Evolutionary conservation across 2,888 invertebrate genomes (phyloP).

Genomic region (Drosophila meridiana): DNA sequence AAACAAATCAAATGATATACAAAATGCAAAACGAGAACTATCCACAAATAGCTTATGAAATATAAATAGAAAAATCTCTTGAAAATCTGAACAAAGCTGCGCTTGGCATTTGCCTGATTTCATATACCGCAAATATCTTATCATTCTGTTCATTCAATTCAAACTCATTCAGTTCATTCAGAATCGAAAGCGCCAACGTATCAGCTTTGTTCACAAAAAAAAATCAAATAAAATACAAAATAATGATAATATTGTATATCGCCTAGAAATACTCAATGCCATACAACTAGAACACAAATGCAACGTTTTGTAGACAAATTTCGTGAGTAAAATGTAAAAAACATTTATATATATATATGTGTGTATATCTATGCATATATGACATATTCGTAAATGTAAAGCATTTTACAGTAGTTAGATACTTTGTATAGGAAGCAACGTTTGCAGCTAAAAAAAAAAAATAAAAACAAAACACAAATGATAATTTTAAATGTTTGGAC

Average conservation of each 20-base stretch:
- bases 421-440: constrained; percentile 79
- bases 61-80: constrained; percentile 27
- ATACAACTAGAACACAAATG: constrained; percentile 60
- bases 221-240: constrained; percentile 16
- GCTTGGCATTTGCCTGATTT: constrained; percentile 20
- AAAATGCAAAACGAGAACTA: constrained; percentile 47
- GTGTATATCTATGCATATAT: not conserved
- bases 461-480: constrained; percentile 34
- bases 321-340: constrained; percentile 51
- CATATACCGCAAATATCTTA: not conserved
- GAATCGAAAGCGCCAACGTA: constrained; percentile 28
- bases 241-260: constrained; percentile 34
- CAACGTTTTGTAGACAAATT: constrained; percentile 74
- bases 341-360: not conserved
- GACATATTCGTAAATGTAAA: constrained; percentile 68
- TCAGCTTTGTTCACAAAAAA: constrained; percentile 54
- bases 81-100: constrained; percentile 41
- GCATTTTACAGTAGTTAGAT: constrained; percentile 80
- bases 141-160: not conserved
- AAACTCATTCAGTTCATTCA: not conserved
- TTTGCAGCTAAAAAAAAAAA: constrained; percentile 65
- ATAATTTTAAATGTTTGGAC: constrained; percentile 62
- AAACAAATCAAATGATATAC: constrained; percentile 41
- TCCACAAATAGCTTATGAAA: constrained; percentile 44
- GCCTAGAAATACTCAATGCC: constrained; percentile 62